Evolutionary conservation across 2,797 vertebrate species (phyloP), one percentile per base, ranked within the genome.

Genomic region (Anabas testudineus): DNA sequence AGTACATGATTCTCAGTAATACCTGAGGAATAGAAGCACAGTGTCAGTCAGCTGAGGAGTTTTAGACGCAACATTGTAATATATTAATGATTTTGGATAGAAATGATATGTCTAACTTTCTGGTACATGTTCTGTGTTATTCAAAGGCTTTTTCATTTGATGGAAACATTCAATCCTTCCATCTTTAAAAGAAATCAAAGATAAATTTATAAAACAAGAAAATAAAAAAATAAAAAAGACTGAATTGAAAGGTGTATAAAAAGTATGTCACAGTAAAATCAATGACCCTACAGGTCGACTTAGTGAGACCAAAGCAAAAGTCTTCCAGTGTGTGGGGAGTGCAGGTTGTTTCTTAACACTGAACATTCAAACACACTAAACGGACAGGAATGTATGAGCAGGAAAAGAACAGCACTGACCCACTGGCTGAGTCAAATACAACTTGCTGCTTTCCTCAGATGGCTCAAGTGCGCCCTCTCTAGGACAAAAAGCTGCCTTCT

Each of bases 401-500:
- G 19, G 13, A 5, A 49, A 3, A 73, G 15, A 16, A 70, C 54
- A 49, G 10, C 19, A 45, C 18, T 12, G 7, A 26, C 7, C 3
- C n/a, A n/a, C n/a, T n/a, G n/a, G n/a, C n/a, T n/a, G n/a, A n/a
- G n/a, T n/a, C n/a, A n/a, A n/a, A n/a, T n/a, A n/a, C n/a, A n/a
- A n/a, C n/a, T n/a, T n/a, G n/a, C 63, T 39, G 49, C 14, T 48
- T 60, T 30, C 55, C 19, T 74, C 26, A 30, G 21, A 43, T 41
- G 65, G 74, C 83, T 86, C 79, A 56, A 15, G 62, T 36, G 12
- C 46, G 76, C 75, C 87, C 85, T 73, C 86, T 78, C 2, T 0
- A 49, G 83, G 81, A 70, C 48, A 48, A 53, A 32, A 12, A 21
- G n/a, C n/a, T 19, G 5, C 10, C 42, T 53, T 61, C 14, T 47